Evolutionary conservation across 2,888 invertebrate species (phyloP), one percentile per base, ranked within the genome.

Genomic region (Dynastes maya): DNA sequence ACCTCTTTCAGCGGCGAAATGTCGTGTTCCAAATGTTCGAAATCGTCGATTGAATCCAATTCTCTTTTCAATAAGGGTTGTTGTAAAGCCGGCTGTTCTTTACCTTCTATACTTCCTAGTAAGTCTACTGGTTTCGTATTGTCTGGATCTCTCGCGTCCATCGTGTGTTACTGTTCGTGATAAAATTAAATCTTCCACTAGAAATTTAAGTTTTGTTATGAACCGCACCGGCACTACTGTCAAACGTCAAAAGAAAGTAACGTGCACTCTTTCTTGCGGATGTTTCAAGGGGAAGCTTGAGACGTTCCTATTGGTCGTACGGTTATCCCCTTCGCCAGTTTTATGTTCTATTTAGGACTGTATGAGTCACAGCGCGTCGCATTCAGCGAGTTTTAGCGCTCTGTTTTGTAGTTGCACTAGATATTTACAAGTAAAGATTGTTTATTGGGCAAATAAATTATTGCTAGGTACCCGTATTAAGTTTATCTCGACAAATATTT

Each of bases 1-100:
- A 85, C 83, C 76, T 86, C 86, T 83, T 86, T 87, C 76, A 88
- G 84, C 32, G 90, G 89, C 75, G 89, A 88, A 67, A 89, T 89
- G 80, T 93, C 93, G 84, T 92, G 92, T 82, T 92, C 93, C 82
- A 94, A 89, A 87, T 94, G 94, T 88, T 94, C 94, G 87, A 94
- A 94, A 89, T 94, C 94, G 85, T 94, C 94, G 80, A 92, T 90
- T 45, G 94, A 94, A 86, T 94, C 94, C 85, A 92, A 91, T 82
- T 94, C 94, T 80, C 94, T 82, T 80, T 84, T 85, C 16, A 58
- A 22, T 55, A 81, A 53, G 67, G 77, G 45, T 63, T 75, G 67
- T 53, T 79, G 79, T 37, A 68, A n/a, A 49, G 63, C 51, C 37
- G 64, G 40, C 9, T 16, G 61, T 27, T 78, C 72, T 11, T 61